These are phyloP conservation scores for Leptonema lineaticorne DNA, from an alignment of 1,140 invertebrate genomes.

Conservation along the genomic window DNA sequence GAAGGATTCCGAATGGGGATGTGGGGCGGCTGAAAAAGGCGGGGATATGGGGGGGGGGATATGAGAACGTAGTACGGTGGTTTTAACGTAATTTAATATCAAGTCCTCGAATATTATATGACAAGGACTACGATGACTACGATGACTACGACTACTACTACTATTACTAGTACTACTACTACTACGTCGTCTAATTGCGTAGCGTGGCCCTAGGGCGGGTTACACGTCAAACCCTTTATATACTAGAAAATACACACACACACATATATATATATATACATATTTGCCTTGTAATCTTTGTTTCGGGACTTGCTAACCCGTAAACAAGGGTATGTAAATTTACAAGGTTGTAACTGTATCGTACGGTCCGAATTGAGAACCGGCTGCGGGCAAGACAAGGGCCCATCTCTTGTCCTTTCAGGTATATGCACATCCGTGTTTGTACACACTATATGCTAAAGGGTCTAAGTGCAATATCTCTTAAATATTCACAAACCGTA, in stretches of 20 bases:
- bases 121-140: too few species aligned
- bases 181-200: not conserved
- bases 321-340: slow-evolving; percentile 33
- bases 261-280: too few species aligned
- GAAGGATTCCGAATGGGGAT: too few species aligned
- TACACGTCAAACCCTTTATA: not conserved
- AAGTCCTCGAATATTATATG: not conserved
- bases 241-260: too few species aligned
- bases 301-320: not conserved
- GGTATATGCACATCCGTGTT: too few species aligned
- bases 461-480: too few species aligned
- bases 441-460: too few species aligned
- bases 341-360: slow-evolving; percentile 23
- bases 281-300: slow-evolving; percentile 14
- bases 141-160: too few species aligned
- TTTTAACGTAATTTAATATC: not conserved
- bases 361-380: not conserved
- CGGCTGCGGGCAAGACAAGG: slow-evolving; percentile 18
- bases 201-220: not conserved
- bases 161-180: too few species aligned
- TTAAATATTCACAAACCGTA: too few species aligned
- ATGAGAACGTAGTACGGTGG: not conserved
- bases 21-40: not conserved
- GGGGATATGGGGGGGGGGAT: not conserved
- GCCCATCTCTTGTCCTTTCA: too few species aligned